Base-by-base conservation (phyloP, 2,888 invertebrate genomes). In the Plemyria rubiginata region DNA sequence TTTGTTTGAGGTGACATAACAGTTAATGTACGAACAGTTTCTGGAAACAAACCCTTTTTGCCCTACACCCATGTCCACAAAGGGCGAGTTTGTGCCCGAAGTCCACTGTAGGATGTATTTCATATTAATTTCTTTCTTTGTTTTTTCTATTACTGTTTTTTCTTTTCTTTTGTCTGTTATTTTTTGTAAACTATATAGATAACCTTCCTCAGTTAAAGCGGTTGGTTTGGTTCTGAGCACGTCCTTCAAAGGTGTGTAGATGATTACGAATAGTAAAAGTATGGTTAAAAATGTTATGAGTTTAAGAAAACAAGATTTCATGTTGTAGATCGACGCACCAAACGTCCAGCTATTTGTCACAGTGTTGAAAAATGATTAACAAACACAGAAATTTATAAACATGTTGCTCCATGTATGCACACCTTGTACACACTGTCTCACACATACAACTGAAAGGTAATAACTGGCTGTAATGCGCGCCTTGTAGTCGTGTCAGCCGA, bases 101-200 rank as follows among this genome's bases (percentile, higher is more conserved):
- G 85, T 86, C 88, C 87, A 88, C 58, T 78, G 80, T 29, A 88
- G 70, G 62, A 88, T 86, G 62, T 87, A 83, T 72, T 86, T 85
- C 12, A 82, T 56, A n/a, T 12, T 40, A 32, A 56, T 59, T 36
- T 16, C 32, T 59, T 53, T 46, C 2, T 2, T 55, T 52, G 15
- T 9, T 9, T 38, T 40, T 16, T 48, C 12, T 32, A 45, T 48
- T 22, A 32, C 16, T 40, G 12, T 36, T 50, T 32, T 8, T 32
- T 32, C 32, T 32, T 32, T 32, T 32, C 32, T 32, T 32, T 8
- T 7, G 32, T 4, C 32, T 32, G 7, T 32, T 32, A 32, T 8
- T 6, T 45, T 36, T 51, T 11, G n/a, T 45, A 46, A 32, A 36
- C 41, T 15, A n/a, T 22, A 15, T 12, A 15, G 12, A 13, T 52